Evolutionary conservation across 2,888 invertebrate genomes (phyloP), one percentile per base, ranked within the genome.

Genomic region (Pollenia angustigena): DNA sequence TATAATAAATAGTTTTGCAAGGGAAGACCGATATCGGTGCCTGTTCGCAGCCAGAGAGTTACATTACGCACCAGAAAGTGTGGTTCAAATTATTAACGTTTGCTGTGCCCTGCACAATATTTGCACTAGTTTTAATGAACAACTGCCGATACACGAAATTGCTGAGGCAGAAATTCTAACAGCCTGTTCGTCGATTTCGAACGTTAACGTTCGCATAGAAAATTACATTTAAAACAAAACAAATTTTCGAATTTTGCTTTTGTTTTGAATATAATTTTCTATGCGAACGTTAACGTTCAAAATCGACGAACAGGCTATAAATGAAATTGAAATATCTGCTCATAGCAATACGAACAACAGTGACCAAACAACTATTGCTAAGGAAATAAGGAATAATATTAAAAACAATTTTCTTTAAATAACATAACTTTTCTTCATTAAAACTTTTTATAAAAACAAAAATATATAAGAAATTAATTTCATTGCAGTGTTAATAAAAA

Each of bases 101-200:
- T 83, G 80, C 48, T 83, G 80, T 52, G 82, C 74, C 32, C 74
- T 79, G 62, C 78, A 86, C 58, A 86, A 83, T 71, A 75, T 83
- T 62, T 79, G 79, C 32, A 32, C 56, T 68, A 69, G 68, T 46
- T 75, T 74, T 74, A 80, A 80, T 60, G 74, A 44, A 16, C 52
- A 80, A 71, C 46, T 79, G 52, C 76, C 68, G 56, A 42, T n/a
- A 75, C 23, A 58, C 44, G 52, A 60, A 60, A 69, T 62, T 62
- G 64, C 54, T 54, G 54, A 83, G 32, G 66, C 74, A 81, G 72
- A 81, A 80, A 81, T 66, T 16, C 58, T 58, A n/a, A n/a, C n/a
- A n/a, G n/a, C n/a, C n/a, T n/a, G n/a, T n/a, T n/a, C n/a, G n/a
- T n/a, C n/a, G n/a, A n/a, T n/a, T n/a, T n/a, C n/a, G n/a, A n/a